Conservation (phyloP, 2,113 vertebrate species). For the Anarrhichthys ocellatus region DNA sequence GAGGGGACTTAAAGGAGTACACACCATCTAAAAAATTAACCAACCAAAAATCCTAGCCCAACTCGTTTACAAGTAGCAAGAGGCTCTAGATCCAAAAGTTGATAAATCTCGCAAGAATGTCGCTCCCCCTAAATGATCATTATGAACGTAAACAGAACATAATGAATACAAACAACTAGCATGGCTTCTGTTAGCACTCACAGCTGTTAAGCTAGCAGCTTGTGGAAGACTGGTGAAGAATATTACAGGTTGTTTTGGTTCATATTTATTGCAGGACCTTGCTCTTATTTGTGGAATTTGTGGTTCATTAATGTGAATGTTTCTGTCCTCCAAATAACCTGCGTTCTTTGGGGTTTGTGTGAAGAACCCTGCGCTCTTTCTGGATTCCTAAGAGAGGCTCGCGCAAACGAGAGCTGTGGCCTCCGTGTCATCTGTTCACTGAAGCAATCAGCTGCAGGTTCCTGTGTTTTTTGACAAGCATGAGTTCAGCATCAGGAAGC, state of each 20-base stretch:
- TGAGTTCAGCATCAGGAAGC: constrained; percentile 22
- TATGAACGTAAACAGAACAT: too few species aligned
- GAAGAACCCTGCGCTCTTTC: not conserved
- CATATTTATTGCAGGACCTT: not conserved
- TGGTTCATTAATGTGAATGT: not conserved
- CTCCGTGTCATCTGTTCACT: constrained; percentile 13
- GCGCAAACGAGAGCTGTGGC: not conserved
- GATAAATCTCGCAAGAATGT: too few species aligned
- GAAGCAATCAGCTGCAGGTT: constrained; percentile 19
- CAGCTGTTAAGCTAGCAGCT: too few species aligned
- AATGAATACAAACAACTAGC: too few species aligned
- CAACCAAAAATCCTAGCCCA: too few species aligned
- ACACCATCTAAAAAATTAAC: too few species aligned
- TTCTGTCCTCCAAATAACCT: not conserved
- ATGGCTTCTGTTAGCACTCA: too few species aligned
- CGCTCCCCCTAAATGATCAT: too few species aligned
- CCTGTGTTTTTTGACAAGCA: constrained; percentile 31
- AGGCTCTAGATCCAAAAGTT: too few species aligned
- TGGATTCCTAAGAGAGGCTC: not conserved
- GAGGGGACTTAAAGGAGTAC: too few species aligned
- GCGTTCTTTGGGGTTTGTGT: not conserved
- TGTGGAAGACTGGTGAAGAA: too few species aligned
- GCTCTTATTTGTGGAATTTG: not conserved
- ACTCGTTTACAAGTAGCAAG: too few species aligned
- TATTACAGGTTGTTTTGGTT: not conserved